Base-by-base conservation (phyloP, 1,140 invertebrate species). In the Drosophila watanabei region DNA sequence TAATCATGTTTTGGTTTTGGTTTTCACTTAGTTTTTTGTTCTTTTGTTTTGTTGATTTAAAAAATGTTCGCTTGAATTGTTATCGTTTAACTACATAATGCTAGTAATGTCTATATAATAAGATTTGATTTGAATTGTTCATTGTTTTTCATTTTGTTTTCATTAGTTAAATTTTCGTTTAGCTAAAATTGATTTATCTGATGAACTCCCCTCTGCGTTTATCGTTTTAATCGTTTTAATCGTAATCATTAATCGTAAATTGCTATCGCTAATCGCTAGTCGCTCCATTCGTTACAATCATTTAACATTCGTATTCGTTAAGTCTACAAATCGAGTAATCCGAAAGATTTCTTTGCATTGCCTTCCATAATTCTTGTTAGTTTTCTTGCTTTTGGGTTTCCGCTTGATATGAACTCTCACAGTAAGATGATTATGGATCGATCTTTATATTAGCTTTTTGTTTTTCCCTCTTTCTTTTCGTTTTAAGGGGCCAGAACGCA, bases 61-160 rank as follows among this genome's bases (percentile, higher is more conserved):
- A 79, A 78, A 78, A 80, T 80, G 60, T 58, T 51, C 57, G 63
- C 76, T 75, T 79, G 61, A 78, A 56, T 80, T 80, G 75, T 83
- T 88, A 72, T 75, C 54, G 54, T 80, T 83, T 83, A 91, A 52
- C 82, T 90, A 91, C 82, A 80, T 87, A 88, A 91, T 89, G 65
- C 66, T 82, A 82, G 57, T 72, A 81, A 87, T 86, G 66, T 79
- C 60, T 87, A 87, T 85, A 77, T 77, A 80, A 80, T 80, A 89
- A 89, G 78, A 88, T 88, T 88, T 89, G 85, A 88, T 89, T 88
- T 70, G 76, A 89, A 89, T 88, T 85, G 65, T 81, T 83, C 66
- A 72, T 78, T 66, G 46, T 73, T 68, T 69, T 58, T 77, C 70
- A 80, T 52, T 79, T 84, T 48, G 72, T 71, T 80, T 79, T 79